Percentiles rank a stretch among this genome's conserved stretches.
Evolutionary conservation across 2,797 vertebrate species (phyloP).

Genomic region (Cossypha polioptera): DNA sequence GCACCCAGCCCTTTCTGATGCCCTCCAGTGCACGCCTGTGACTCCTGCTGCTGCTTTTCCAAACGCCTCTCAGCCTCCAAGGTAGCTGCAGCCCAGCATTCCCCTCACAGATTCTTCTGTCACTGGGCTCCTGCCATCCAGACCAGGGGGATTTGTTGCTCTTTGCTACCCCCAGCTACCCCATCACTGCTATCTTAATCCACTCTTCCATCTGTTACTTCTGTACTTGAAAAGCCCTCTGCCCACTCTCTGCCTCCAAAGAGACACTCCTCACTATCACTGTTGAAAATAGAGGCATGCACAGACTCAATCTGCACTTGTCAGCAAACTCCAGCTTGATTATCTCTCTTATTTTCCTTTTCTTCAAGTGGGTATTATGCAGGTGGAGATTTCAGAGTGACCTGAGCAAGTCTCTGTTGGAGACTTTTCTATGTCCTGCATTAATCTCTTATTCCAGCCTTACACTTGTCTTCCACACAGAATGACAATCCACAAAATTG

Average conservation of each 20-base stretch:
- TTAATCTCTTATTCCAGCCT: not conserved
- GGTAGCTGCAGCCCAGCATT: not conserved
- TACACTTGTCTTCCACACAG: not conserved
- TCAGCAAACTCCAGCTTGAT: not conserved
- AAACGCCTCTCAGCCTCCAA: not conserved
- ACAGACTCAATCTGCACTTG: not conserved
- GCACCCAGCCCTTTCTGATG: not conserved
- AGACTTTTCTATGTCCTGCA: not conserved
- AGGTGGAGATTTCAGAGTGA: not conserved
- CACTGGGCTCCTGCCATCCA: not conserved
- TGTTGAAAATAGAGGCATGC: not conserved
- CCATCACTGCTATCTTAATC: not conserved
- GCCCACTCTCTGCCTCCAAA: not conserved
- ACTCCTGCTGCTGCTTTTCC: not conserved
- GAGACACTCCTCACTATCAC: not conserved
- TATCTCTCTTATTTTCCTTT: not conserved
- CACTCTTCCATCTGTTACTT: not conserved
- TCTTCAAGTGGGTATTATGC: not conserved
- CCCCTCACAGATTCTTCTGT: not conserved
- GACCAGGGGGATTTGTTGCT: not conserved
- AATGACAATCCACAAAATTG: not conserved
- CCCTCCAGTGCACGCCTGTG: rapidly evolving
- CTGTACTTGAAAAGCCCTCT: not conserved
- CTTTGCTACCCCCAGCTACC: not conserved
- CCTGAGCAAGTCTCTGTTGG: not conserved